Conservation (phyloP, 2,113 vertebrate species). For the Coregonus clupeaformis region DNA sequence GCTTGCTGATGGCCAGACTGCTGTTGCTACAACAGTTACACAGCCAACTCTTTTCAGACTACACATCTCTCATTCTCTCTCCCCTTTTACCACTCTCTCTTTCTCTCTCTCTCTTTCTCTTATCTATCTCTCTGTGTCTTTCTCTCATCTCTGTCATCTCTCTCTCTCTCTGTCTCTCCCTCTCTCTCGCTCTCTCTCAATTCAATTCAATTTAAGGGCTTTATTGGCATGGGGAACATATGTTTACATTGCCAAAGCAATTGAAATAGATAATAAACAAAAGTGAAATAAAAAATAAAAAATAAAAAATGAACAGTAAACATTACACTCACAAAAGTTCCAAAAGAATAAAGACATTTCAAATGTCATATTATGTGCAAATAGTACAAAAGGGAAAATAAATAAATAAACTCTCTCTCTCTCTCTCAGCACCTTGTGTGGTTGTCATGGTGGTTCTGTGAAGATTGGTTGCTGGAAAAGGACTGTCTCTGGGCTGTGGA, state of each 20-base stretch:
- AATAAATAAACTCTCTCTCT: constrained; percentile 9
- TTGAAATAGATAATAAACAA: too few species aligned
- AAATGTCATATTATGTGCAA: too few species aligned
- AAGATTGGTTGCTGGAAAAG: not conserved
- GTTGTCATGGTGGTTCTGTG: not conserved
- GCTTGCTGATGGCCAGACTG: not conserved
- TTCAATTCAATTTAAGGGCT: too few species aligned
- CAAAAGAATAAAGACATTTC: too few species aligned
- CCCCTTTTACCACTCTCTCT: constrained; percentile 9
- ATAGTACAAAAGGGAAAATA: too few species aligned
- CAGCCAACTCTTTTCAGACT: not conserved
- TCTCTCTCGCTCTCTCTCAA: constrained; percentile 8
- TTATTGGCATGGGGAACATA: too few species aligned
- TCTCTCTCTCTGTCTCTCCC: constrained; percentile 7
- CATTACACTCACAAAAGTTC: too few species aligned
- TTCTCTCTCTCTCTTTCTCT: not conserved
- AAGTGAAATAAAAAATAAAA: too few species aligned
- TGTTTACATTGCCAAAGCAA: too few species aligned
- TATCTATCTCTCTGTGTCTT: constrained; percentile 3
- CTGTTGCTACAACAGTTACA: not conserved
- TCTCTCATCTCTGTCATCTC: not conserved
- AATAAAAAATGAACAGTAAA: too few species aligned
- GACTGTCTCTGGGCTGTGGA: not conserved
- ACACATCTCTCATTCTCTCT: not conserved
- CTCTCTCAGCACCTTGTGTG: not conserved